Conservation (phyloP, 2,888 invertebrate genomes). For the Mechanitis messenoides region DNA sequence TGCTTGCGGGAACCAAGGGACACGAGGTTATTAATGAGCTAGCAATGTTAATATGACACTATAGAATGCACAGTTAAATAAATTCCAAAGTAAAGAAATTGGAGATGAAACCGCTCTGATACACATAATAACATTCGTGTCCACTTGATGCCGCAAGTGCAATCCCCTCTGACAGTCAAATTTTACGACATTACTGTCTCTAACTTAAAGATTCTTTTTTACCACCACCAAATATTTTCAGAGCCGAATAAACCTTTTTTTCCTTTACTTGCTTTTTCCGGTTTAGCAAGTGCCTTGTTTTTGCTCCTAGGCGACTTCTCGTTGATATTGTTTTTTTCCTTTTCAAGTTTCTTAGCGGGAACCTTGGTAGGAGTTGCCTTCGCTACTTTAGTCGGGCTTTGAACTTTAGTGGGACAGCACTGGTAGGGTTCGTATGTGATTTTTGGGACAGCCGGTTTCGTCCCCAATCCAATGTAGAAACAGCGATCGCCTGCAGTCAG, state of each 20-base stretch:
- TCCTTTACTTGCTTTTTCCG: conserved; percentile 77
- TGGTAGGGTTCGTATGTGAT: conserved; percentile 92
- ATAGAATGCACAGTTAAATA: conserved; percentile 55
- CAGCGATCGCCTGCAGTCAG: conserved; percentile 97
- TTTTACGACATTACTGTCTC: conserved; percentile 50
- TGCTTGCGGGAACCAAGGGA: conserved; percentile 71
- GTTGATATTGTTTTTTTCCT: conserved; percentile 56
- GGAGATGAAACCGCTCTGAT: conserved; percentile 45
- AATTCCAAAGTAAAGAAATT: conserved; percentile 39
- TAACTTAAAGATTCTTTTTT: conserved; percentile 57
- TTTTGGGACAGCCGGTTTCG: conserved; percentile 85
- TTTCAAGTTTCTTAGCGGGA: conserved; percentile 73
- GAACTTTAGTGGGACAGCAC: conserved; percentile 92
- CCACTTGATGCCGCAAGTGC: conserved; percentile 64
- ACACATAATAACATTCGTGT: conserved; percentile 60
- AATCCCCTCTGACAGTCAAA: conserved; percentile 52
- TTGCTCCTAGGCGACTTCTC: conserved; percentile 63
- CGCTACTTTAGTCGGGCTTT: conserved; percentile 86
- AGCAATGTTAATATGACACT: conserved; percentile 58
- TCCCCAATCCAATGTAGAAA: conserved; percentile 97
- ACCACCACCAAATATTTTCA: conserved; percentile 91
- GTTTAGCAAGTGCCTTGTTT: conserved; percentile 73
- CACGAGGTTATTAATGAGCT: conserved; percentile 64
- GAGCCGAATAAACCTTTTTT: conserved; percentile 91
- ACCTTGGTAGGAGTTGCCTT: conserved; percentile 82